Conservation (phyloP, 2,797 vertebrate species). For the Leptoclinus maculatus region DNA sequence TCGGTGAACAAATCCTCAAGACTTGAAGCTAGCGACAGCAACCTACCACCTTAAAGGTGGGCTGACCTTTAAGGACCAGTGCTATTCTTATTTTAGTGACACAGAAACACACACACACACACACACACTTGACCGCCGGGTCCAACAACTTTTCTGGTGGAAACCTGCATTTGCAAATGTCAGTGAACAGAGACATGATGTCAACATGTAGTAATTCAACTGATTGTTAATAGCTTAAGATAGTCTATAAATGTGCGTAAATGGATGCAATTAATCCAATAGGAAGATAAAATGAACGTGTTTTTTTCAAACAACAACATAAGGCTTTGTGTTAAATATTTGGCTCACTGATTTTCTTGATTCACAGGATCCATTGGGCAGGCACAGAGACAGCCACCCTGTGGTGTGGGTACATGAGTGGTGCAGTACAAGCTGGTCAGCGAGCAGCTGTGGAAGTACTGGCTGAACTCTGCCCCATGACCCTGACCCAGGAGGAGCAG, state of each 20-base stretch:
- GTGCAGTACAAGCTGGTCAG: constrained; percentile 81
- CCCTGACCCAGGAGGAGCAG: constrained; percentile 70
- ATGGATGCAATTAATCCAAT: not conserved
- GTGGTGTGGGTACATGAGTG: constrained; percentile 85
- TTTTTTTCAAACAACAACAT: not conserved
- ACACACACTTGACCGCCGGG: not conserved
- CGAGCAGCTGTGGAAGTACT: constrained; percentile 82
- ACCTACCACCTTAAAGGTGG: not conserved
- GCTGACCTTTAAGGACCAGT: not conserved
- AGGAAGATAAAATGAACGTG: not conserved
- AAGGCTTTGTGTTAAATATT: not conserved
- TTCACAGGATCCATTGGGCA: constrained; percentile 82
- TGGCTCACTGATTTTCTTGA: not conserved
- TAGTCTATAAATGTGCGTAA: not conserved
- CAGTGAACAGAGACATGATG: constrained; percentile 5
- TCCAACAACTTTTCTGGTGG: not conserved
- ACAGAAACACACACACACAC: no score
- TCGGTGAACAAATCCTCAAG: not conserved
- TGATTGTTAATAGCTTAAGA: not conserved
- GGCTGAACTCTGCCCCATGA: constrained; percentile 66
- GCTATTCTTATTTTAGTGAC: constrained; percentile 1
- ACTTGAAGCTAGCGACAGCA: not conserved
- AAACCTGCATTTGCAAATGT: constrained; percentile 13
- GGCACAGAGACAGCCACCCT: constrained; percentile 84
- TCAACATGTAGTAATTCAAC: not conserved